A percentile compares a stretch with the other conserved stretches of the same genome.
phyloP scores from a whole-genome alignment of 1,140 invertebrate genomes.

The Caenorhabditis tropicalis region DNA sequence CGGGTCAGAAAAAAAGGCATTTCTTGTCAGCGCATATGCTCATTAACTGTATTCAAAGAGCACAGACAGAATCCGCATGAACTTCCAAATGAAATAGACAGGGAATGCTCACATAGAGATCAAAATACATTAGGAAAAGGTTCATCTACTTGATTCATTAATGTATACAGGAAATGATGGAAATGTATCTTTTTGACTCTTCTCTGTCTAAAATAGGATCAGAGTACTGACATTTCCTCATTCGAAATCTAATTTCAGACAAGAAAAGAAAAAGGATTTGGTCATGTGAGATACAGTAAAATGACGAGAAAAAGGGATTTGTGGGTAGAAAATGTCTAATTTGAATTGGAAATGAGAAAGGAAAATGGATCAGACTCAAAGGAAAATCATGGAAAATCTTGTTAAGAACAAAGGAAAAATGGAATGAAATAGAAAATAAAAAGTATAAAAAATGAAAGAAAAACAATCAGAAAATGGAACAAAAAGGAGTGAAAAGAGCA shows the following conservation, averaged over 20 bases:
- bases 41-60: too few species aligned
- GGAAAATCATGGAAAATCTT: neutral
- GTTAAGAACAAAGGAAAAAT: neutral
- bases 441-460: neutral
- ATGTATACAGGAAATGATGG: conserved; percentile 2
- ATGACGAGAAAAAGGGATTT: neutral
- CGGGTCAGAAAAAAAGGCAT: too few species aligned
- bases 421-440: neutral
- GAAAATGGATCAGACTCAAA: neutral
- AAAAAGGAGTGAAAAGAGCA: neutral
- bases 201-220: neutral
- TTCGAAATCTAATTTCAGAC: neutral
- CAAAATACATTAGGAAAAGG: conserved; percentile 1
- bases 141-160: neutral
- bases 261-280: too few species aligned
- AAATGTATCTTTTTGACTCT: neutral
- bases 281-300: too few species aligned
- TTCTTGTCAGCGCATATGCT: too few species aligned
- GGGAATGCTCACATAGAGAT: too few species aligned
- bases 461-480: neutral
- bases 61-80: too few species aligned
- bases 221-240: neutral
- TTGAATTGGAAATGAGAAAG: neutral
- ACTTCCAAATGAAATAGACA: too few species aligned
- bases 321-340: neutral